A percentile compares a stretch with the other conserved stretches of the same genome.
These are phyloP conservation scores for Brenthis daphne DNA, from an alignment of 2,888 invertebrate species.

Conservation along the genomic window DNA sequence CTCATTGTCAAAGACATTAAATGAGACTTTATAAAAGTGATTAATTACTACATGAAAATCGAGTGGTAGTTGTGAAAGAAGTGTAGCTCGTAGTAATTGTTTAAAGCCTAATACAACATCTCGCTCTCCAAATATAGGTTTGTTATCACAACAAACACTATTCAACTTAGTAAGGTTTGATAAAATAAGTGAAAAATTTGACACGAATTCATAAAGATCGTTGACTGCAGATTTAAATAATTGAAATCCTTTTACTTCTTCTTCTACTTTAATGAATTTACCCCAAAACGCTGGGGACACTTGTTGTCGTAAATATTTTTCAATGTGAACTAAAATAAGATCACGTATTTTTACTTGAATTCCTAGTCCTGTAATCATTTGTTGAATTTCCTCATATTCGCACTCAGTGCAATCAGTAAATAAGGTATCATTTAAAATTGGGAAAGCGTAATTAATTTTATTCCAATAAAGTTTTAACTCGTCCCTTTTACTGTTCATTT, in stretches of 20 bases:
- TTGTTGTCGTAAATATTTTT: constrained; percentile 82
- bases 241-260: constrained; percentile 83
- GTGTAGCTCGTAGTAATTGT: constrained; percentile 84
- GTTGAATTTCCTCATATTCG: constrained; percentile 71
- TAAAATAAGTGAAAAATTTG: constrained; percentile 79
- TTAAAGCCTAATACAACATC: constrained; percentile 83
- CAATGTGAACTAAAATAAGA: constrained; percentile 72
- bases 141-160: constrained; percentile 65
- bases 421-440: constrained; percentile 68
- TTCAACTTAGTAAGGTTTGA: constrained; percentile 80
- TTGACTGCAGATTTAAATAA: constrained; percentile 86
- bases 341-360: constrained; percentile 72
- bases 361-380: constrained; percentile 64
- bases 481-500: constrained; percentile 60
- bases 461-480: constrained; percentile 71
- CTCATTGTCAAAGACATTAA: constrained; percentile 85
- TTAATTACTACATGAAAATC: constrained; percentile 86
- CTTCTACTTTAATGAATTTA: constrained; percentile 79
- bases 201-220: constrained; percentile 82
- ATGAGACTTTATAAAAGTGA: constrained; percentile 89
- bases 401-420: constrained; percentile 62
- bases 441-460: constrained; percentile 73
- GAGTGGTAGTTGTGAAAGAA: constrained; percentile 87
- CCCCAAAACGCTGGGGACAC: constrained; percentile 86
- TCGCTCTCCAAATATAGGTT: constrained; percentile 78